Evolutionary conservation across 2,113 vertebrate genomes (phyloP), one percentile per base, ranked within the genome.

Genomic region (Mastomys coucha): DNA sequence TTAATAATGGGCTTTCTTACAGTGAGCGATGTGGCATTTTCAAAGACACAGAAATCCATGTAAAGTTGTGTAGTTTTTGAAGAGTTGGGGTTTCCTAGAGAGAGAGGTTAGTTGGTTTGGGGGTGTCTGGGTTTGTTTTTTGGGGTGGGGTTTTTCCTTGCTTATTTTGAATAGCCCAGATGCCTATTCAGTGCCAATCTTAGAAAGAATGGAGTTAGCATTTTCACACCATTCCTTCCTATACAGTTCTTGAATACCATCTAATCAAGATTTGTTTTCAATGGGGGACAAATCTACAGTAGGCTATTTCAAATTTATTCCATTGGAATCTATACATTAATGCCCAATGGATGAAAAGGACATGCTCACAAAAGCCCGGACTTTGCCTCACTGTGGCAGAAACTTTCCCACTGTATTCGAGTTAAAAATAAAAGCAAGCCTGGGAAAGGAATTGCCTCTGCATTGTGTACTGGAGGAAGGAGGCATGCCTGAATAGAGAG

Each of bases 221-320:
- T 98, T 99, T 98, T 98, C 98, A 98, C 98, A 98, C 92, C 98
- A 94, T 98, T 98, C 98, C 98, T 98, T 98, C 98, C 97, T 98
- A 98, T 98, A 96, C 98, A 94, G 97, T 98, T 97, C 97, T 93
- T 99, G 98, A 98, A 99, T 98, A 97, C 88, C 98, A 91, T 98
- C 98, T 98, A 98, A 98, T 99, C 98, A 99, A 98, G 98, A 98
- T 97, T 98, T 98, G 91, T 97, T 98, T 97, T 98, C 98, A 98
- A 98, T 98, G 75, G 88, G 84, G 88, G 97, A 98, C 98, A 98
- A 98, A 97, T 98, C 98, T 98, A 98, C 98, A 98, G 98, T 98
- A 98, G 97, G 95, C 96, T 98, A 98, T 98, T 98, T 98, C 98
- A 99, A 97, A 98, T 95, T 97, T 97, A 98, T 97, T 98, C 98